Conservation (phyloP, 2,888 invertebrate species). For the Hirtodrosophila confusa region DNA sequence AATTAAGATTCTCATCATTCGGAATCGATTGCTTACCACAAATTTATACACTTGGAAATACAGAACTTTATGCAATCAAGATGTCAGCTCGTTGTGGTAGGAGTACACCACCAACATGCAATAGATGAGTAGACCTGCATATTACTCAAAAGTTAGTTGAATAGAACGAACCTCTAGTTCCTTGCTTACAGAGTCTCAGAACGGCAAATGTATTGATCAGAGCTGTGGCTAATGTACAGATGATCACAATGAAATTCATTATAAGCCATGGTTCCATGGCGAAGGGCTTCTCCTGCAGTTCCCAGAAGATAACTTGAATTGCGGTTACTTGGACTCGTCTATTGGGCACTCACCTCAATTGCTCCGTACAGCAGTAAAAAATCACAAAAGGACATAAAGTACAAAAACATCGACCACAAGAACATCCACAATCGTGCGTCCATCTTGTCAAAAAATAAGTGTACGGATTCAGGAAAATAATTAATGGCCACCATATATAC, state of each 20-base stretch:
- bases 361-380: constrained; percentile 32
- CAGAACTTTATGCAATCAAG: neutral
- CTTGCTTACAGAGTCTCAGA: constrained; percentile 22
- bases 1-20: neutral
- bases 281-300: constrained; percentile 10
- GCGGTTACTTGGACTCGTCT: neutral
- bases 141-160: too few relatives aligned
- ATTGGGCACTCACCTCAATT: constrained; percentile 24
- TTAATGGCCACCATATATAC: neutral
- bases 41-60: neutral
- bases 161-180: neutral
- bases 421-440: constrained; percentile 13
- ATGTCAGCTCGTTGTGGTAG: constrained; percentile 25
- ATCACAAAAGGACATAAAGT: constrained; percentile 16
- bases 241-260: constrained; percentile 28
- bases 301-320: neutral
- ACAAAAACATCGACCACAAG: constrained; percentile 7
- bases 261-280: constrained; percentile 38
- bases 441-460: constrained; percentile 32
- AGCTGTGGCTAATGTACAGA: constrained; percentile 37
- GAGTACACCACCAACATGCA: constrained; percentile 38
- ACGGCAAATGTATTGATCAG: constrained; percentile 15
- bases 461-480: neutral
- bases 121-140: constrained; percentile 12
- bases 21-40: constrained; percentile 1